Evolutionary conservation across 2,888 invertebrate species (phyloP), one percentile per base, ranked within the genome.

Genomic region (Callyntrura sp.): DNA sequence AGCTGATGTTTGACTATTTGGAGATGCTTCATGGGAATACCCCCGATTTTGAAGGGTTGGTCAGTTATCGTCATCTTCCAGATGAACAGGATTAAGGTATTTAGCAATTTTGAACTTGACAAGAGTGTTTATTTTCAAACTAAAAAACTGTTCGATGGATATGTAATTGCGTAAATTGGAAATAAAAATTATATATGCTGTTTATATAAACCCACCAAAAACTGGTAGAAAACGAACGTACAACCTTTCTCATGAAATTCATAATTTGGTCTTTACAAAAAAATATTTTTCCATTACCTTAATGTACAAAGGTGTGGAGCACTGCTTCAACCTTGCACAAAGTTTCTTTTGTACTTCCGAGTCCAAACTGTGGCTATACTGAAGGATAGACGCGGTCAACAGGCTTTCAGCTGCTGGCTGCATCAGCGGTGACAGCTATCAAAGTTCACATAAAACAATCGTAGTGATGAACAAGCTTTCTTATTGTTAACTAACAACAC

Each of bases 281-380:
- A 35, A 35, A 35, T 35, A 35, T 2, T 4, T 28, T 28, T n/a
- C n/a, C 35, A 51, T 91, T 94, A 96, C 96, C 95, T 97, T 96
- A 92, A 96, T 96, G 94, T 96, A 96, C n/a, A 97, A 95, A 4
- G 96, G 96, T 89, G 96, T 94, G 17, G 96, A 96, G 94, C 96
- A 96, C 92, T 96, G 96, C 91, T 96, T 96, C 5, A 96, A 96
- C 23, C 96, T 96, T 91, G 95, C 95, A 82, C 95, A 94, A 68
- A 96, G 95, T 93, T 95, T 95, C 93, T 95, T 95, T 94, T 95
- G 95, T 25, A 96, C 96, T 55, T 96, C 96, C 3, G 96, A 96
- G 90, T 95, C 95, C 5, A 96, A 95, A 83, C 96, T 96, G 28
- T 96, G 96, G 94, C 95, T 96, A 94, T 96, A 96, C 93, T 96